Base-by-base conservation (phyloP, 2,797 vertebrate species). In the Vespertilio murinus region DNA sequence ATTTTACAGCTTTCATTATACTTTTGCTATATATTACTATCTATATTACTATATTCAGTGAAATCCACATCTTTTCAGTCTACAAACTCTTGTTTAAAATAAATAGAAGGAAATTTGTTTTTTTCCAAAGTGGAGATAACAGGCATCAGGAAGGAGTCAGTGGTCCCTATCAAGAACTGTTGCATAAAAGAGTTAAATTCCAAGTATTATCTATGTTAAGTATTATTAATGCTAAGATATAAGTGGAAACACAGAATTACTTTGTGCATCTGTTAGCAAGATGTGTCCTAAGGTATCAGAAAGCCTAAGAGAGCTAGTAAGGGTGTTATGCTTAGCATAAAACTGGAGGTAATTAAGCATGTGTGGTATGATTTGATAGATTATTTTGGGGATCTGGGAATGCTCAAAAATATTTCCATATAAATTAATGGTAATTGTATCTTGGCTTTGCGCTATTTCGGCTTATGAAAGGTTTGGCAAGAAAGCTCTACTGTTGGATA, bases 21-120 rank as follows among this genome's bases (percentile, higher is more conserved):
- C 52, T 83, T 96, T 79, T 95, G 59, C 82, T 82, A 67, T 64
- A 88, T n/a, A 94, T 89, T 79, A 93, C 47, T 89, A 93, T 85
- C 81, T 91, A 88, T 23, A 54, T 54, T 23, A 54, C 8, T 54
- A 54, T 54, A 54, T 23, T 54, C 49, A 90, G 74, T 70, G 70
- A 82, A 95, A 94, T 79, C 40, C 28, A 81, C 67, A 89, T 92
- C 73, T 88, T 95, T 94, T 82, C 52, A 87, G n/a, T 22, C 47
- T 88, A 74, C 47, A 65, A 81, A 83, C 25, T 75, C 75, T 73
- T 81, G 88, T 67, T 93, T 92, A 82, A 95, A 94, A 91, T 38
- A 47, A 23, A 87, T 38, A 93, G 17, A 77, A 77, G n/a, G 92
- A 88, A 92, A 42, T 40, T 61, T 73, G 70, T 82, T 22, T 52